Conservation (phyloP, 1,140 invertebrate species). For the Sarcophaga bullata region DNA sequence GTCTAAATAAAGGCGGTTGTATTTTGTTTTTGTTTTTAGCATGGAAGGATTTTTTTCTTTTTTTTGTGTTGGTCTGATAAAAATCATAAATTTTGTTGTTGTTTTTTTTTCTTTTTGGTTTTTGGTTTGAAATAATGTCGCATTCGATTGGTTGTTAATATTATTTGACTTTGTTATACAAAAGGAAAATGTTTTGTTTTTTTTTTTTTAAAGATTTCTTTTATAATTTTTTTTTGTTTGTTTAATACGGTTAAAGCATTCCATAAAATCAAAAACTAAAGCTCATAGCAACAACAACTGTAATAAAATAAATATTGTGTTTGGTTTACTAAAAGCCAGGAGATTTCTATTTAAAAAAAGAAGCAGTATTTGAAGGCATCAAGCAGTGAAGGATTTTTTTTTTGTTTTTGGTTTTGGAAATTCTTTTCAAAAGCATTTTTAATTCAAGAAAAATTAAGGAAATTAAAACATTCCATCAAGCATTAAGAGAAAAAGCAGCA, state of each 20-base stretch:
- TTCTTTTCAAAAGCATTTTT: slow-evolving; percentile 16
- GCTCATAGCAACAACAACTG: slow-evolving; percentile 38
- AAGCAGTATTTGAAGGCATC: not conserved
- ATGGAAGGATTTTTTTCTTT: slow-evolving; percentile 1
- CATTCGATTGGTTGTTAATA: not conserved
- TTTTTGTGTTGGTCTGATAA: not conserved
- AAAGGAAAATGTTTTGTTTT: too few relatives aligned
- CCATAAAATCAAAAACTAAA: not conserved
- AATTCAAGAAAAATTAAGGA: slow-evolving; percentile 5
- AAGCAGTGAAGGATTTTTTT: not conserved
- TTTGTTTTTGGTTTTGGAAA: not conserved
- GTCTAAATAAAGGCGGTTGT: not conserved
- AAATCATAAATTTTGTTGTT: not conserved
- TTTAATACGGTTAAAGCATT: slow-evolving; percentile 16
- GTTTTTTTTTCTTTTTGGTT: not conserved
- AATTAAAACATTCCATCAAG: not conserved
- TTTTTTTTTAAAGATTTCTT: not conserved
- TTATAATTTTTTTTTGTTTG: not conserved
- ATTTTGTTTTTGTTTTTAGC: not conserved
- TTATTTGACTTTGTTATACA: too few relatives aligned
- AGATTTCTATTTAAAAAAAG: not conserved
- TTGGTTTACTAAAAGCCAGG: not conserved
- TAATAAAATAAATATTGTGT: slow-evolving; percentile 4
- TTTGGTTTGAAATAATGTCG: slow-evolving; percentile 21
- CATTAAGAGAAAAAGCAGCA: not conserved